A percentile compares a stretch with the other conserved stretches of the same genome.
phyloP scores from a whole-genome alignment of 2,113 vertebrate genomes.

The Prionailurus viverrinus region DNA sequence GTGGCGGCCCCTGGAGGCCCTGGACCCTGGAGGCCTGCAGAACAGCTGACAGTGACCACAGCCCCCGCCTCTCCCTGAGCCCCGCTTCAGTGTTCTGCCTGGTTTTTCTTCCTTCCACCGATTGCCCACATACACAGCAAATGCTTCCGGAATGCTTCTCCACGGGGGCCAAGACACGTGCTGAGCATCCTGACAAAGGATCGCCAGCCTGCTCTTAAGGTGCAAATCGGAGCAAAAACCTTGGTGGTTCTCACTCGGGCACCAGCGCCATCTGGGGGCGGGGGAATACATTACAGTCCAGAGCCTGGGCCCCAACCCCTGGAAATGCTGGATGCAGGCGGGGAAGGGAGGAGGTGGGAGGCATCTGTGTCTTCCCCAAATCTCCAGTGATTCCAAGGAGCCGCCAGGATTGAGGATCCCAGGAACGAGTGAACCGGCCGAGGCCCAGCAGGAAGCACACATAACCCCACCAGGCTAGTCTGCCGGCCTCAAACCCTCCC shows the following conservation, averaged over 20 bases:
- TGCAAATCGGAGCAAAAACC: background rate
- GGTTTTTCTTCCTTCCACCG: background rate
- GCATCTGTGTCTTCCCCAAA: background rate
- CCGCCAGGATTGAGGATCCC: background rate
- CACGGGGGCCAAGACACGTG: accelerated
- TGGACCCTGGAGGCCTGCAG: accelerated
- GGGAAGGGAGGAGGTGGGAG: too few species aligned
- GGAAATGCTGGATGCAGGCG: background rate
- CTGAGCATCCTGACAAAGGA: too few species aligned
- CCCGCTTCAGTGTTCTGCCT: background rate
- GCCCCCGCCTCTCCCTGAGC: background rate
- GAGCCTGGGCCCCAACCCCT: background rate
- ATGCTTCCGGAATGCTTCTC: background rate
- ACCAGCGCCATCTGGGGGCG: background rate
- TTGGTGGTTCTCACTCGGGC: background rate
- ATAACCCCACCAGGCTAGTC: background rate
- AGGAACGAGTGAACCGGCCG: background rate
- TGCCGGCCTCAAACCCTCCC: background rate
- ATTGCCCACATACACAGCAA: background rate
- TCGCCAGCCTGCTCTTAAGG: background rate
- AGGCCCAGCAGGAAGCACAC: accelerated
- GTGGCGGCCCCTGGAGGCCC: background rate
- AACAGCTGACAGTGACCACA: too few species aligned
- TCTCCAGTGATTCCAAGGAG: background rate
- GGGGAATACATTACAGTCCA: background rate